Conservation (phyloP, 1,140 invertebrate species). For the Drosophila tropicalis region DNA sequence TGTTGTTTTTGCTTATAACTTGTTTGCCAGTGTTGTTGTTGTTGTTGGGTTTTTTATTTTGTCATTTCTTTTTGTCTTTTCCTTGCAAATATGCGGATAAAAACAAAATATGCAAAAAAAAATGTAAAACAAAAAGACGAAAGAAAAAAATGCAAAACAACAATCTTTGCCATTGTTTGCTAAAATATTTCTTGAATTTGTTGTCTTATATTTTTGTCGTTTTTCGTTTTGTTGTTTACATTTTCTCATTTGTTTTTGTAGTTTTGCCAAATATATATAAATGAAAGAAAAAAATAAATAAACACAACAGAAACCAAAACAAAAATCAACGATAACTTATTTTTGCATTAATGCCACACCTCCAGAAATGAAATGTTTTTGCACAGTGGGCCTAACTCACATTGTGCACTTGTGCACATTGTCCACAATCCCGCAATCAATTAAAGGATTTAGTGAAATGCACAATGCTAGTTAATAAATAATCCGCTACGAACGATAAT, state of each 20-base stretch:
- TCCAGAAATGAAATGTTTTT: conserved; percentile 50
- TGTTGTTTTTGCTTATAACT: conserved; percentile 37
- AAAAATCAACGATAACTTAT: conserved; percentile 12
- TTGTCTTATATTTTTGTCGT: conserved; percentile 40
- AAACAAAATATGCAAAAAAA: conserved; percentile 61
- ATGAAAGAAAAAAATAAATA: conserved; percentile 27
- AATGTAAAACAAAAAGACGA: not conserved
- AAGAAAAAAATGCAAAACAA: not conserved
- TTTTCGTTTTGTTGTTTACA: conserved; percentile 66
- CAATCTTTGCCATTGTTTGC: not conserved
- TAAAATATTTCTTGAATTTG: conserved; percentile 26
- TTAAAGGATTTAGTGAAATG: too few species aligned
- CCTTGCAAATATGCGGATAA: conserved; percentile 57
- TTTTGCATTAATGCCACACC: conserved; percentile 58
- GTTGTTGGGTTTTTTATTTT: conserved; percentile 40
- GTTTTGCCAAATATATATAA: conserved; percentile 41
- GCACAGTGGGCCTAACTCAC: not conserved
- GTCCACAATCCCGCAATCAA: too few species aligned
- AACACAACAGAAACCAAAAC: not conserved
- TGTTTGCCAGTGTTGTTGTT: conserved; percentile 31
- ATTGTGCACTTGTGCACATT: not conserved
- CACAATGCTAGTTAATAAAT: too few species aligned
- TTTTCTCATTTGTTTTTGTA: conserved; percentile 40
- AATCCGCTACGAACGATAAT: too few species aligned
- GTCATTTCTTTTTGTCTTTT: conserved; percentile 40